Conservation (phyloP, 2,797 vertebrate genomes). For the Chelonia mydas region DNA sequence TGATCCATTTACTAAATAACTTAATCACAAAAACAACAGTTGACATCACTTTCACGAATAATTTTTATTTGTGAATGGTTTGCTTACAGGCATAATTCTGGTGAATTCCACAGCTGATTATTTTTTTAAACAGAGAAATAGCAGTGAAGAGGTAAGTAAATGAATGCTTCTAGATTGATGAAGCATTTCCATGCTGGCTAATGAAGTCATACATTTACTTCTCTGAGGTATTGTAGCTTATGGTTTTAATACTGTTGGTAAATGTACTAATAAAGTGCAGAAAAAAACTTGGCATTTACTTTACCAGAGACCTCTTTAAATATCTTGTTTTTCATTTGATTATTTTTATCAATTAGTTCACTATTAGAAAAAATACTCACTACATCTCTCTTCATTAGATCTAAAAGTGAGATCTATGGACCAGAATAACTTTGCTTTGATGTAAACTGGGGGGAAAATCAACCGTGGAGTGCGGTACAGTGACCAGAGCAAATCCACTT, state of each 20-base stretch:
- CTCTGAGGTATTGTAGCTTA: background rate
- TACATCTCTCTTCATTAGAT: background rate
- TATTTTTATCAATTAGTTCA: background rate
- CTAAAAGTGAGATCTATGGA: background rate
- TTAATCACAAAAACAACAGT: background rate
- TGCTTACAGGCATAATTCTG: background rate
- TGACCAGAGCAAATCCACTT: constrained; percentile 14
- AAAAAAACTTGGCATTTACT: constrained; percentile 4
- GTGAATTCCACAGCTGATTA: background rate
- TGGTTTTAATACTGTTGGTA: constrained; percentile 10
- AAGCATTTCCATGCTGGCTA: background rate
- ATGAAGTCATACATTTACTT: background rate
- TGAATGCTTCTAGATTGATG: background rate
- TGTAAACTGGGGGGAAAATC: constrained; percentile 8
- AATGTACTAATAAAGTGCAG: background rate
- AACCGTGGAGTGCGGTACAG: accelerated
- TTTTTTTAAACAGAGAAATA: background rate
- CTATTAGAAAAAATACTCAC: background rate
- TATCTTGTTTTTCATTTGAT: constrained; percentile 1
- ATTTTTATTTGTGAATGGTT: background rate
- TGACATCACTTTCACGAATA: background rate
- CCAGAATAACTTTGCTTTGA: constrained; percentile 18
- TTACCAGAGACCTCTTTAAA: background rate
- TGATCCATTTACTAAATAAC: background rate
- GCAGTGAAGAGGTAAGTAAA: background rate